Evolutionary conservation across 2,113 vertebrate species (phyloP), one percentile per base, ranked within the genome.

Genomic region (Clarias batrachus): DNA sequence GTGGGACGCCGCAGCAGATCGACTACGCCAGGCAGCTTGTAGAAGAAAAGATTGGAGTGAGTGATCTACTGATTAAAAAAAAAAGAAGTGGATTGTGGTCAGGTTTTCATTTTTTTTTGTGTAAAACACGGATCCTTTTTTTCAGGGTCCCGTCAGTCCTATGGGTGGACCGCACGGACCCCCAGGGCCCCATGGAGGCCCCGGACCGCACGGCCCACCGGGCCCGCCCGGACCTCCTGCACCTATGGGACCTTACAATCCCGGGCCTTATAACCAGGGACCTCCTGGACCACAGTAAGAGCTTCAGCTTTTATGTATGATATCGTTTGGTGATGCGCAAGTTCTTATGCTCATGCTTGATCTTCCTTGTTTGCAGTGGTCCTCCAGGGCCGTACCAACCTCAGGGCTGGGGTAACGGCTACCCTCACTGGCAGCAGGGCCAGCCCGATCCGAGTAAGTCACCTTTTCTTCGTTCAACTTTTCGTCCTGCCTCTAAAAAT

Each of bases 1-100:
- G 98, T 66, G 98, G 98, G 16, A 97, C 97, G 65, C 97, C 97
- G 25, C 98, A 99, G 87, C 98, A 99, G 91, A 99, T 99, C 60
- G 98, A 99, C 93, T 99, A 98, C 70, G 98, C 98, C 87, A 94
- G 98, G 80, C 98, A 99, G 88, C 96, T 99, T 79, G 98, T 99
- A 89, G 98, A 99, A 92, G 98, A 99, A 91, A 99, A 99, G 91
- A 99, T 99, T 68, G 98, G 98, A 90, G 98, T 99, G 87, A 95
- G 97, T 93, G 2, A 0, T 1, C 25, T 27, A 17, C 1, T 0
- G 33, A 48, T 25, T 4, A 33, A 70, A 70, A 27, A 70, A 70
- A 27, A 56, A 9, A 78, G 27, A 27, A 66, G 27, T 13, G 2
- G 0, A 14, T 59, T 59, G 16, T 14, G 41, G 10, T 59, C 13